A percentile compares a stretch with the other conserved stretches of the same genome.
Conservation (phyloP, 2,888 invertebrate genomes). For the Crematogaster levior region DNA sequence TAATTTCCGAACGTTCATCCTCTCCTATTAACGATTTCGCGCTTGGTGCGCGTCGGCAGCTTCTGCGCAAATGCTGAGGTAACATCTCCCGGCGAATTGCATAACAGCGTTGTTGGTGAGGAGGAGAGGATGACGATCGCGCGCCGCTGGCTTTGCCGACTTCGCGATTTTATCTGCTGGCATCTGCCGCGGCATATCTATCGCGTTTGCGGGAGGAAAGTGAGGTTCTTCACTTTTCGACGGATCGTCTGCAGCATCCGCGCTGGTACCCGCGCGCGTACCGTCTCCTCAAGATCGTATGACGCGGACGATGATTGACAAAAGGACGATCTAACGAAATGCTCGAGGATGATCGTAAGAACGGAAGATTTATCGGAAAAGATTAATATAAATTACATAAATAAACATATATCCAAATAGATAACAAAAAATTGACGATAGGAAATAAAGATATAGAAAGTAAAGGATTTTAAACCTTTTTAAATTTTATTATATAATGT, state of each 20-base stretch:
- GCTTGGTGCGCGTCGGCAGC: conserved; percentile 38
- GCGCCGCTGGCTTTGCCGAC: conserved; percentile 49
- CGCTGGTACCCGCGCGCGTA: conserved; percentile 44
- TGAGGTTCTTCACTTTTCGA: conserved; percentile 65
- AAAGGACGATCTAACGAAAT: not conserved
- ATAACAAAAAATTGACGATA: not conserved
- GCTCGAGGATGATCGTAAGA: not conserved
- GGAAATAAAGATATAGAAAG: not conserved
- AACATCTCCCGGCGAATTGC: conserved; percentile 73
- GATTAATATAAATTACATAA: conserved; percentile 5
- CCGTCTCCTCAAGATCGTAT: conserved; percentile 34
- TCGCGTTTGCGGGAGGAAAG: conserved; percentile 77
- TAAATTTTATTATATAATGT: not conserved
- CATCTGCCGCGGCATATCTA: conserved; percentile 71
- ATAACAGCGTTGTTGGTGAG: conserved; percentile 63
- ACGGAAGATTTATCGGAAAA: not conserved
- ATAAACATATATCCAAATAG: not conserved
- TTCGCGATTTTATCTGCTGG: conserved; percentile 67
- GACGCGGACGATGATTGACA: conserved; percentile 19
- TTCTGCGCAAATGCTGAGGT: conserved; percentile 66
- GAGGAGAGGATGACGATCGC: conserved; percentile 49
- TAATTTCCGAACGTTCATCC: conserved; percentile 33
- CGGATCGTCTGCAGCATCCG: conserved; percentile 59
- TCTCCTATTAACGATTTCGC: conserved; percentile 38
- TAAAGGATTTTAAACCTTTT: not conserved